Evolutionary conservation across 2,113 vertebrate species (phyloP).

Genomic region (Geococcyx californianus): DNA sequence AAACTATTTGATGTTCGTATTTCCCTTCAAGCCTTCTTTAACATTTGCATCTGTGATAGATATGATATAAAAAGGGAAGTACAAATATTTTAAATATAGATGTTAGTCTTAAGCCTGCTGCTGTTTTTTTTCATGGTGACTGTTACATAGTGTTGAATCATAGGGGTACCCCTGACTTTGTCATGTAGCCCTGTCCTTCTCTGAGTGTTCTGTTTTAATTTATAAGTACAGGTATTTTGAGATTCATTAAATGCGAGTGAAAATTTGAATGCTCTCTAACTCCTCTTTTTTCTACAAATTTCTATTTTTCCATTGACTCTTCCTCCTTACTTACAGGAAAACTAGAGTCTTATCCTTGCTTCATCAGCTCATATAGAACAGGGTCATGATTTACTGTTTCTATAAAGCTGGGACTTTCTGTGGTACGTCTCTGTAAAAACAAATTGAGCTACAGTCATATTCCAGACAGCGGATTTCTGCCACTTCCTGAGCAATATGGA

Average conservation of each 20-base stretch:
- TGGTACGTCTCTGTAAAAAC: neutral
- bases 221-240: neutral
- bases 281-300: neutral
- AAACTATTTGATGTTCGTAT: neutral
- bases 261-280: neutral
- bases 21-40: neutral
- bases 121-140: neutral
- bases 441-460: neutral
- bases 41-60: neutral
- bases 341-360: neutral
- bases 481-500: neutral
- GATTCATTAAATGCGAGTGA: neutral
- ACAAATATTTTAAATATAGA: neutral
- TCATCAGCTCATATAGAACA: neutral
- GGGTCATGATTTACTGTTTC: neutral
- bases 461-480: neutral
- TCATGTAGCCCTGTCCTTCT: neutral
- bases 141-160: accelerated
- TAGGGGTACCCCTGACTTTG: neutral
- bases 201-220: neutral
- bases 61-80: neutral
- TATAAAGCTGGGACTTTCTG: neutral
- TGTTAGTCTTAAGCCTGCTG: neutral
- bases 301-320: neutral
- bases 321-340: neutral